Conservation (phyloP, 1,140 invertebrate species). For the Helicoverpa zea region DNA sequence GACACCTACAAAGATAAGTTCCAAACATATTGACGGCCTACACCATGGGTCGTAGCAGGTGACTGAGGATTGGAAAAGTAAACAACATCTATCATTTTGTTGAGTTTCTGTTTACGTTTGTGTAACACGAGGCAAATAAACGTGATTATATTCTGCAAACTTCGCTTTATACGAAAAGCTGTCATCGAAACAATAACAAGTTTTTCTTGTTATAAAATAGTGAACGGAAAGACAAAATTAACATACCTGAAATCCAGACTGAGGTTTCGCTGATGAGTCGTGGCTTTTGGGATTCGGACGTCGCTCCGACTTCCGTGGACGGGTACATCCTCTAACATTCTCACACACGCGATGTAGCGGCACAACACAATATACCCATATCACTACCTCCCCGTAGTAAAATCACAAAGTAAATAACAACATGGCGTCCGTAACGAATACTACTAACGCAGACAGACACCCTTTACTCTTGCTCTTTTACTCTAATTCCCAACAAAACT, state of each 20-base stretch:
- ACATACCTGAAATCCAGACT: constrained; percentile 82
- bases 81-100: not conserved
- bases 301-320: constrained; percentile 79
- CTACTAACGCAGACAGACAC: constrained; percentile 51
- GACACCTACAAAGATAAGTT: not conserved
- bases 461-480: constrained; percentile 37
- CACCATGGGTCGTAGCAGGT: not conserved
- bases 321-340: constrained; percentile 85
- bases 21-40: not conserved
- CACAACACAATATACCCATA: constrained; percentile 80
- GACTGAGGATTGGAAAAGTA: not conserved
- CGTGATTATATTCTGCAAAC: constrained; percentile 3
- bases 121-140: constrained; percentile 8
- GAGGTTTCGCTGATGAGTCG: constrained; percentile 79
- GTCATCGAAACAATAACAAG: not conserved
- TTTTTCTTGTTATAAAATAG: constrained; percentile 35
- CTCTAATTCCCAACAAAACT: constrained; percentile 44
- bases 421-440: constrained; percentile 77
- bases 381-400: constrained; percentile 68
- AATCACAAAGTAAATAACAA: constrained; percentile 83
- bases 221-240: constrained; percentile 17
- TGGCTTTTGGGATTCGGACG: constrained; percentile 67
- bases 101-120: constrained; percentile 2
- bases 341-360: constrained; percentile 70
- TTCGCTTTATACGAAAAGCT: not conserved